These are phyloP conservation scores for Rhipidura dahli DNA, from an alignment of 2,113 vertebrate species.

Conservation along the genomic window DNA sequence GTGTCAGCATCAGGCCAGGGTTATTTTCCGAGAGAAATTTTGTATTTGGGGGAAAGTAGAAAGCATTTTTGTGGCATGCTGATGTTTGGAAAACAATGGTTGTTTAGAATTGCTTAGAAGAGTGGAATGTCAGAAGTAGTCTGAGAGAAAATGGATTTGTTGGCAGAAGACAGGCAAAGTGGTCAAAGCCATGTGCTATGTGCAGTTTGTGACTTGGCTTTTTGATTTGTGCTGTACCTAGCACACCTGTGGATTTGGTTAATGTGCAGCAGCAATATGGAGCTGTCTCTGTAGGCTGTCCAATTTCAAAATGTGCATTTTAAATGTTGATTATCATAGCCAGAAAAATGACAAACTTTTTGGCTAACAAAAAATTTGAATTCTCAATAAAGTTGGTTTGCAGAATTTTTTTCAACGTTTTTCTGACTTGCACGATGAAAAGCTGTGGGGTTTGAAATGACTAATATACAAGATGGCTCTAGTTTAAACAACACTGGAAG, in stretches of 20 bases:
- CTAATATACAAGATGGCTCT: background rate
- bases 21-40: background rate
- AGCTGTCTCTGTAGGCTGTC: background rate
- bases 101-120: slow-evolving; percentile 56
- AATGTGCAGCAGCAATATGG: background rate
- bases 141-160: slow-evolving; percentile 46
- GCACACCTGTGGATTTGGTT: background rate
- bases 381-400: background rate
- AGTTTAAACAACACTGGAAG: slow-evolving; percentile 2
- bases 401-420: background rate
- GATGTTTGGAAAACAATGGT: slow-evolving; percentile 50
- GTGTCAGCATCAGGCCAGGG: background rate
- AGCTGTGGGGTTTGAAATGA: slow-evolving; percentile 7
- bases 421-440: background rate
- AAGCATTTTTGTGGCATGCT: slow-evolving; percentile 58
- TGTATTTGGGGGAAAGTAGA: slow-evolving; percentile 36
- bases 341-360: background rate
- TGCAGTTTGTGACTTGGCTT: background rate
- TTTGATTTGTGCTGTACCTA: background rate
- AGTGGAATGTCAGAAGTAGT: slow-evolving; percentile 52
- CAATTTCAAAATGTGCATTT: background rate
- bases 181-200: background rate
- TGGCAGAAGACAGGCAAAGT: slow-evolving; percentile 4
- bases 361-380: background rate
- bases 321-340: background rate